phyloP scores from a whole-genome alignment of 2,113 vertebrate species.

The Orientallactaga bullata region DNA sequence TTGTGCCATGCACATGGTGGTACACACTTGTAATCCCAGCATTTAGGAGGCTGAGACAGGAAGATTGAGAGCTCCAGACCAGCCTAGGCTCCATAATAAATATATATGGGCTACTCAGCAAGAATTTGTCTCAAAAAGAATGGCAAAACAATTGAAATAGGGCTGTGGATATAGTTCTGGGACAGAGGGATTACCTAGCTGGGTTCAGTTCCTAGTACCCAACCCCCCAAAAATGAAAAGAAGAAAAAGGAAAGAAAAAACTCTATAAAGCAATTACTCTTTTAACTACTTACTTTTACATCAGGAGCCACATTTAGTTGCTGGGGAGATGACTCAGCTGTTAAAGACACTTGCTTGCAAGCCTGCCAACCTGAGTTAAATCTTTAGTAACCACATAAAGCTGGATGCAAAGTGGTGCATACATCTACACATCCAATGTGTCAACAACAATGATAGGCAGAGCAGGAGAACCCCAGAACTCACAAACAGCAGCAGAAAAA shows the following conservation, averaged over 20 bases:
- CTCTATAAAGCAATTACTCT: accelerated
- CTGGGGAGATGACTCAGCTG: no score
- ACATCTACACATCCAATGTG: no score
- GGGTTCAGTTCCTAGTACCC: not conserved
- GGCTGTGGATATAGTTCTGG: not conserved
- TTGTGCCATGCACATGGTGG: not conserved
- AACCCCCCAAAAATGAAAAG: no score
- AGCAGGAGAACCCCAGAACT: no score
- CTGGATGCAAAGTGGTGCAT: no score
- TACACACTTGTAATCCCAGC: not conserved
- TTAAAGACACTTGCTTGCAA: no score
- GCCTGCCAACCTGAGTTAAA: no score
- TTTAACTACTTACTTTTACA: not conserved
- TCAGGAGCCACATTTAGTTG: not conserved
- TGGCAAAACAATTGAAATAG: not conserved
- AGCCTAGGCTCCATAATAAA: not conserved
- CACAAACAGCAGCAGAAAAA: no score
- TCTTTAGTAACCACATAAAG: no score
- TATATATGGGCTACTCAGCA: not conserved
- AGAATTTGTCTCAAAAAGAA: not conserved
- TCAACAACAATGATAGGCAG: no score
- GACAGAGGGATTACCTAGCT: not conserved
- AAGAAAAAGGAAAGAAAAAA: not conserved
- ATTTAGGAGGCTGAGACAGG: not conserved
- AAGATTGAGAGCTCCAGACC: not conserved